These are phyloP conservation scores for Eristalinus aeneus DNA, from an alignment of 2,888 invertebrate species.

Conservation along the genomic window DNA sequence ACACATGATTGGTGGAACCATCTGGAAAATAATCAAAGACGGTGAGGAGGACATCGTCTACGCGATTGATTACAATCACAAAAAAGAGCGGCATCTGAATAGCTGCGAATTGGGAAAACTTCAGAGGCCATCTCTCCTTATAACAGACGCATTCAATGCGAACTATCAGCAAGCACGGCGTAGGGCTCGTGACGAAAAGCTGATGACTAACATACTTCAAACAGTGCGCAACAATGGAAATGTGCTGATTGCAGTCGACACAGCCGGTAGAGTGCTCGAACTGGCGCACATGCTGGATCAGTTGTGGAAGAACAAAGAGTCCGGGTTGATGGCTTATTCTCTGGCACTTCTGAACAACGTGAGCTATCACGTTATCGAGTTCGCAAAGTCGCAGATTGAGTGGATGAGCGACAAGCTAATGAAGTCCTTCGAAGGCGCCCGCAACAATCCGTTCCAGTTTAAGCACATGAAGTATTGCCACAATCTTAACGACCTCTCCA, in stretches of 20 bases:
- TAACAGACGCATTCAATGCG: constrained; percentile 98
- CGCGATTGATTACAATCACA: constrained; percentile 99
- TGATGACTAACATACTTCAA: constrained; percentile 97
- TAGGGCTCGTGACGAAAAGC: constrained; percentile 95
- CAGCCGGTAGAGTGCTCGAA: constrained; percentile 97
- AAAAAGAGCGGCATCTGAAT: constrained; percentile 98
- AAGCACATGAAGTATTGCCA: constrained; percentile 97
- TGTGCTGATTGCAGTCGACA: constrained; percentile 97
- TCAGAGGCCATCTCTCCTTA: constrained; percentile 94
- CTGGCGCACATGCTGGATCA: constrained; percentile 98
- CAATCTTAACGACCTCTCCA: constrained; percentile 90
- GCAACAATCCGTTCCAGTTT: constrained; percentile 97
- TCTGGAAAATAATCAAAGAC: constrained; percentile 99
- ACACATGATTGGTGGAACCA: constrained; percentile 98
- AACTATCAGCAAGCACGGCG: constrained; percentile 95
- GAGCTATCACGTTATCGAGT: constrained; percentile 98
- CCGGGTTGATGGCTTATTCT: constrained; percentile 96
- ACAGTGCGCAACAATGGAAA: constrained; percentile 97
- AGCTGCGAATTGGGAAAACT: constrained; percentile 96
- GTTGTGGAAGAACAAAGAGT: constrained; percentile 96
- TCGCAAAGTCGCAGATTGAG: constrained; percentile 99
- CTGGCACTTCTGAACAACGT: constrained; percentile 97
- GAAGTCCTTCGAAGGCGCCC: constrained; percentile 93
- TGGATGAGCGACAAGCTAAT: constrained; percentile 99
- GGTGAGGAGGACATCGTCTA: constrained; percentile 99